These are phyloP conservation scores for Pitangus sulphuratus DNA, from an alignment of 2,797 vertebrate genomes.

Conservation along the genomic window DNA sequence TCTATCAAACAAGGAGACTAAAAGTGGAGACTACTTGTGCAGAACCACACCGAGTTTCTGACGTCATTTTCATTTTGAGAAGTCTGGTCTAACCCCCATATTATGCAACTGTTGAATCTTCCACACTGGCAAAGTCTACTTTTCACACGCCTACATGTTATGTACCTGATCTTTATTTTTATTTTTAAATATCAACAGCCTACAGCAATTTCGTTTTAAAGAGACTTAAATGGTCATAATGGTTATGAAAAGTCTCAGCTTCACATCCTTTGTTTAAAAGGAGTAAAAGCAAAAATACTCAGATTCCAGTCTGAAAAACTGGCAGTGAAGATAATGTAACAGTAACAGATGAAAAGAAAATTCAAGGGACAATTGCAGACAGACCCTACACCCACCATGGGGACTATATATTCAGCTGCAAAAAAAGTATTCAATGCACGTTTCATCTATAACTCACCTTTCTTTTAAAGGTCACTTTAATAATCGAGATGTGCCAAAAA, in stretches of 20 bases:
- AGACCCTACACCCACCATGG: background rate
- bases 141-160: slow-evolving; percentile 52
- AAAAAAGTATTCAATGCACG: background rate
- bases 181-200: slow-evolving; percentile 41
- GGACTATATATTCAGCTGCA: background rate
- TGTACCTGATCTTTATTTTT: slow-evolving; percentile 62
- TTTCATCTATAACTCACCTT: background rate
- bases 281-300: background rate
- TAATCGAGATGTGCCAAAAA: background rate
- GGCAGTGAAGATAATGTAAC: background rate
- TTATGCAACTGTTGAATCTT: slow-evolving; percentile 57
- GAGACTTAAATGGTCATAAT: background rate
- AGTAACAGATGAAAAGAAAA: background rate
- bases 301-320: background rate
- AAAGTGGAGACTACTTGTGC: slow-evolving; percentile 21
- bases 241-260: background rate
- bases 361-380: background rate
- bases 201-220: background rate
- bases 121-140: slow-evolving; percentile 6
- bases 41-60: slow-evolving; percentile 18
- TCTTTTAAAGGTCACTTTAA: background rate
- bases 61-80: slow-evolving; percentile 43
- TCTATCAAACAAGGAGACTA: background rate
- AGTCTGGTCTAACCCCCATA: slow-evolving; percentile 19
- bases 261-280: background rate